A percentile compares a stretch with the other conserved stretches of the same genome.
phyloP scores from a whole-genome alignment of 2,888 invertebrate species.

The Lasioglossum leucozonium region DNA sequence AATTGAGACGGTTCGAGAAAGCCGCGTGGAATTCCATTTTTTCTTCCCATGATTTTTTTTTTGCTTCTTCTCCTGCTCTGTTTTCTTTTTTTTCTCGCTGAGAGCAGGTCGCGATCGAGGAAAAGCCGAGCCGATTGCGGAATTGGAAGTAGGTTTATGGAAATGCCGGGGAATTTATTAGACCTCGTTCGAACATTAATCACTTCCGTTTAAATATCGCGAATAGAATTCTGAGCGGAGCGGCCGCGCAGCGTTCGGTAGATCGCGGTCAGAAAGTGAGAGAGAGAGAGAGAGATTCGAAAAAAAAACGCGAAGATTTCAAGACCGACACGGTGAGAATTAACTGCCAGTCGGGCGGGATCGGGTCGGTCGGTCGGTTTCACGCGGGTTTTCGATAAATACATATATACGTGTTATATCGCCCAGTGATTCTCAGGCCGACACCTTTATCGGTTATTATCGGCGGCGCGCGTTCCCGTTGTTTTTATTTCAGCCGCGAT shows the following conservation, averaged over 20 bases:
- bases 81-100: too few species aligned
- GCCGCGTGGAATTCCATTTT: background rate
- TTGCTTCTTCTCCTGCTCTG: background rate
- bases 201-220: background rate
- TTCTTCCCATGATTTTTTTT: too few species aligned
- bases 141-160: conserved; percentile 6
- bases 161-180: background rate
- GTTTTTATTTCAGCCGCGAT: conserved; percentile 59
- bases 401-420: conserved; percentile 14
- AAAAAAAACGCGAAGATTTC: background rate
- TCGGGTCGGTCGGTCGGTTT: background rate
- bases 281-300: background rate
- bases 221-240: background rate
- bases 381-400: conserved; percentile 24
- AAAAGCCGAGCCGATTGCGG: conserved; percentile 19
- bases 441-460: conserved; percentile 59
- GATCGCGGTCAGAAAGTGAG: background rate
- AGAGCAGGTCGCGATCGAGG: background rate
- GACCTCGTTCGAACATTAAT: background rate
- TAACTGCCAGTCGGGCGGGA: background rate
- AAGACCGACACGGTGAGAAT: background rate
- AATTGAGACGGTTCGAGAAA: conserved; percentile 29
- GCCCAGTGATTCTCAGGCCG: conserved; percentile 20
- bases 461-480: conserved; percentile 49
- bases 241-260: background rate